These are phyloP conservation scores for Maniola hyperantus DNA, from an alignment of 2,888 invertebrate species.

Conservation along the genomic window DNA sequence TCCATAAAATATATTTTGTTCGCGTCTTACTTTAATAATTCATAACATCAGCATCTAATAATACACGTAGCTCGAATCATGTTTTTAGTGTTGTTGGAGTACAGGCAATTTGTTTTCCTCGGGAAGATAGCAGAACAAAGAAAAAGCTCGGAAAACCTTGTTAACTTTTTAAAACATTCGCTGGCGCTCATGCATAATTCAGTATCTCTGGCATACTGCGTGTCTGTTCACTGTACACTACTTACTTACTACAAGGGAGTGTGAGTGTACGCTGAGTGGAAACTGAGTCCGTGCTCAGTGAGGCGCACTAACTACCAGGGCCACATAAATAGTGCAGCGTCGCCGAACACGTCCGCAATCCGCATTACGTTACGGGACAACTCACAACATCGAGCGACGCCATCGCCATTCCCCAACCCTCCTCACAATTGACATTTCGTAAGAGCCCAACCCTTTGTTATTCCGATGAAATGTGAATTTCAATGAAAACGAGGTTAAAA, in stretches of 20 bases:
- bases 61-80: slow-evolving; percentile 44
- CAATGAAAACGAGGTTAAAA: slow-evolving; percentile 76
- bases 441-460: slow-evolving; percentile 73
- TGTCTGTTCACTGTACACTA: slow-evolving; percentile 36
- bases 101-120: slow-evolving; percentile 71
- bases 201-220: slow-evolving; percentile 52
- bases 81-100: slow-evolving; percentile 48
- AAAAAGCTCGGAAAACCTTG: slow-evolving; percentile 76
- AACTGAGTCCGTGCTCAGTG: slow-evolving; percentile 16
- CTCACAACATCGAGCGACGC: slow-evolving; percentile 26
- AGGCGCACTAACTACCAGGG: slow-evolving; percentile 21
- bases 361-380: slow-evolving; percentile 30
- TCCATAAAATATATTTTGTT: slow-evolving; percentile 36
- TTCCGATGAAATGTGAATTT: slow-evolving; percentile 73
- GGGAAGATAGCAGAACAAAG: slow-evolving; percentile 71
- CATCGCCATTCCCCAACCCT: slow-evolving; percentile 52
- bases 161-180: slow-evolving; percentile 80
- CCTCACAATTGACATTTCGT: slow-evolving; percentile 74
- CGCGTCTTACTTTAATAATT: slow-evolving; percentile 38
- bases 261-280: slow-evolving; percentile 23
- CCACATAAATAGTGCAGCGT: slow-evolving; percentile 38
- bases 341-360: slow-evolving; percentile 49
- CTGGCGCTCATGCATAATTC: slow-evolving; percentile 75
- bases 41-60: slow-evolving; percentile 36
- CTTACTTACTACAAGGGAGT: too few relatives aligned